Evolutionary conservation across 2,888 invertebrate genomes (phyloP), one percentile per base, ranked within the genome.

Genomic region (Fragum fragum): DNA sequence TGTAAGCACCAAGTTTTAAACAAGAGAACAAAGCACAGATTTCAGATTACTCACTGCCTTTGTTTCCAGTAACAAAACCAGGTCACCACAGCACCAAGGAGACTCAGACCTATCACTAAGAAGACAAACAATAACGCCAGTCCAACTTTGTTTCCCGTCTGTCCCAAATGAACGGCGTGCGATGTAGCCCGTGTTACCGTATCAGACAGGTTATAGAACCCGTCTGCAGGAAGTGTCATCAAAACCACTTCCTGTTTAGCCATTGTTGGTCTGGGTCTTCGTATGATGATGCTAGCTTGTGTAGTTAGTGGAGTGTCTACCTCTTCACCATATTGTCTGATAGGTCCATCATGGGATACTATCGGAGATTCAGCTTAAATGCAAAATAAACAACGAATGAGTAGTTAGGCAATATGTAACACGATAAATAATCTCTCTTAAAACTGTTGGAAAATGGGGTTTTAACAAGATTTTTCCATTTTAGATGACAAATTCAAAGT

Each of bases 11-110:
- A n/a, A n/a, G n/a, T n/a, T n/a, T n/a, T n/a, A 36, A 36, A 36
- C 32, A 52, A 52, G 21, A 21, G 52, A 16, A 18, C 52, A 5
- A 18, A 5, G 16, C 9, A 36, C 5, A 36, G 3, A 36, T 6
- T 36, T 36, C 5, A 36, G 32, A 21, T n/a, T 66, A 71, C 77
- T 68, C 47, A 78, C 77, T 57, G 77, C 42, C 53, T 78, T 21
- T 23, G 42, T 57, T 36, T 73, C 21, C 73, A 66, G 47, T 68
- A 57, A 36, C 63, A 36, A n/a, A 72, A 18, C 52, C 63, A 66
- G 11, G 42, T 66, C 21, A 66, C 16, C 21, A 42, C 21, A 1
- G 42, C 66, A 21, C 14, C 66, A 16, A 66, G 18, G 23, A 66
- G 42, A 39, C 39, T 42, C 23, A 42, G 11, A 66, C 47, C 72